Evolutionary conservation across 1,140 invertebrate species (phyloP), one percentile per base, ranked within the genome.

Genomic region (Drosophila tsacasi): DNA sequence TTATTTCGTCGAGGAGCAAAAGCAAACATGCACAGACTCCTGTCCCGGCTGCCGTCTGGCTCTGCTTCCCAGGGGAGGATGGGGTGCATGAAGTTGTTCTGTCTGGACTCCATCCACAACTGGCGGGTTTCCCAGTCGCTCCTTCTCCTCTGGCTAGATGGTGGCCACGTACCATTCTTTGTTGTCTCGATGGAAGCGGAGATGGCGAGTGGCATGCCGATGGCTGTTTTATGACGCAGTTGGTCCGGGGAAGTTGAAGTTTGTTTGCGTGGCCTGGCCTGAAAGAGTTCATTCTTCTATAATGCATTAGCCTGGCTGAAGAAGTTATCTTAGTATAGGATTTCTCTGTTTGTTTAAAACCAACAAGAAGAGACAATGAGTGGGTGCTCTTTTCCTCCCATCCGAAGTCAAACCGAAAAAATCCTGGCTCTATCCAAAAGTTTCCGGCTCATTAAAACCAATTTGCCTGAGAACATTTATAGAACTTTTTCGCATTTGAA

Each of bases 131-230:
- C 63, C 37, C 79, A 50, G 37, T 37, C 1, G n/a, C 61, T 40
- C 8, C 67, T n/a, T 25, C 59, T 25, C 44, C 66, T 40, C 40
- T 49, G 9, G 27, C 42, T 44, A 30, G 30, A 55, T 37, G 35
- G 55, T 25, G 32, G 32, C 32, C 52, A 35, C n/a, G n/a, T n/a
- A n/a, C 59, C 52, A 69, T 76, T 57, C 84, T 89, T 87, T 87
- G 84, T 89, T 87, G 84, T 87, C 84, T 87, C 84, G 66, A 39
- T 80, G 69, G 55, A 37, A 61, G 39, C 35, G 59, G 60, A 65
- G 59, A 40, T 66, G 65, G 66, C 39, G 63, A 65, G 42, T 44
- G 67, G 47, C 63, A 39, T 69, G 67, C 67, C 67, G 23, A 52
- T 69, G 67, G 67, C 63, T 69, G 72, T 81, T 83, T 77, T 76